Percentiles rank a stretch among this genome's conserved stretches.
phyloP scores from a whole-genome alignment of 1,140 invertebrate genomes.

The Adoxophyes honmai region DNA sequence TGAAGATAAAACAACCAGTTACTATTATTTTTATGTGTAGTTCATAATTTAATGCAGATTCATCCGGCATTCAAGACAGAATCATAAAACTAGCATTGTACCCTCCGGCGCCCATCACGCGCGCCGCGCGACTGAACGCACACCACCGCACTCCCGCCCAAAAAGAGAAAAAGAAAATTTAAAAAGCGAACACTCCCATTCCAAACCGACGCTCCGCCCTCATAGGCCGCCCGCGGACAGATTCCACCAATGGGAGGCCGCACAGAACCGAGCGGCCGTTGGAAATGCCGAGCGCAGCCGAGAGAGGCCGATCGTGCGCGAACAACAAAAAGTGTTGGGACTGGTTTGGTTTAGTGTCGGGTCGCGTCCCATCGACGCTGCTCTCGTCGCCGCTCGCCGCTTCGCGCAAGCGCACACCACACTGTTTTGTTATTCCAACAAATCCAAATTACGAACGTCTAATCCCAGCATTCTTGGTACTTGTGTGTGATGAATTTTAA shows the following conservation, averaged over 20 bases:
- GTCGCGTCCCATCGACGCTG: constrained; percentile 71
- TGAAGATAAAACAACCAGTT: too few relatives aligned
- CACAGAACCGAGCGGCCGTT: constrained; percentile 28
- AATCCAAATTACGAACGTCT: constrained; percentile 19
- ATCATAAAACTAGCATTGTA: constrained; percentile 15
- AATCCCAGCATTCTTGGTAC: constrained; percentile 37
- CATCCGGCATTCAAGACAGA: constrained; percentile 12
- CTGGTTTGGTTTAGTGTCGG: constrained; percentile 73
- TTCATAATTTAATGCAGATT: neutral
- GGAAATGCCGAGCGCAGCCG: constrained; percentile 41
- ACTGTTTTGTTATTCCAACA: constrained; percentile 44
- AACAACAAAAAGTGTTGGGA: constrained; percentile 72
- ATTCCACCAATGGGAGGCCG: constrained; percentile 36
- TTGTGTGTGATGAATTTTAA: constrained; percentile 46
- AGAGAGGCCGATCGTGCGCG: constrained; percentile 48
- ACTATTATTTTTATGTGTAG: too few relatives aligned
- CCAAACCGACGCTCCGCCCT: constrained; percentile 37
- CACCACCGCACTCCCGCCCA: constrained; percentile 63
- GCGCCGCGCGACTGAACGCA: constrained; percentile 59
- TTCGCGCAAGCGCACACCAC: constrained; percentile 55
- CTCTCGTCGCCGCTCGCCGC: constrained; percentile 43
- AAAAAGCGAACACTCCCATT: constrained; percentile 68
- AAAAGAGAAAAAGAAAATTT: constrained; percentile 73
- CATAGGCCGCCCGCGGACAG: constrained; percentile 35
- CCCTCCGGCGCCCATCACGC: constrained; percentile 53